phyloP scores from a whole-genome alignment of 2,888 invertebrate genomes.

The Cryptophagus acutangulus region DNA sequence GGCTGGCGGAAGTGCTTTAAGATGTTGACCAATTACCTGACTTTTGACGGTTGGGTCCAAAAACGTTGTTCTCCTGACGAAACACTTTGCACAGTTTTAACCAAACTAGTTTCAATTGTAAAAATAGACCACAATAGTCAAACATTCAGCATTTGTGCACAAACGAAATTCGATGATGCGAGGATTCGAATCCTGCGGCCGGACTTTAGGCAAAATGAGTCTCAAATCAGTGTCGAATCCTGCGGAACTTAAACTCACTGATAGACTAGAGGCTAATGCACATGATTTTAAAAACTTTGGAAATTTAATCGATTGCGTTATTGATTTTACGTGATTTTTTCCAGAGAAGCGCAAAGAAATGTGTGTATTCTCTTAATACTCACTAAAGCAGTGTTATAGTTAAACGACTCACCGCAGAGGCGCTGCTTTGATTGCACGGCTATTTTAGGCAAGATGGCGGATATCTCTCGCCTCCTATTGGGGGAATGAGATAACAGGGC shows the following conservation, averaged over 20 bases:
- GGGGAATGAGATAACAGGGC: constrained; percentile 30
- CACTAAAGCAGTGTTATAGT: constrained; percentile 39
- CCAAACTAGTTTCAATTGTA: constrained; percentile 12
- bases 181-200: too few species aligned
- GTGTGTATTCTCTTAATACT: constrained; percentile 38
- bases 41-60: constrained; percentile 24
- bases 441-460: constrained; percentile 42
- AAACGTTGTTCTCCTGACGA: constrained; percentile 22
- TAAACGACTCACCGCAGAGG: constrained; percentile 35
- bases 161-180: neutral
- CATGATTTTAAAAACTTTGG: constrained; percentile 17
- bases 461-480: constrained; percentile 31
- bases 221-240: too few species aligned
- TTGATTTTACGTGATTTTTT: constrained; percentile 42
- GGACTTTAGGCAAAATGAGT: too few species aligned
- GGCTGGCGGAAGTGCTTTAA: too few species aligned
- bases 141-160: constrained; percentile 2
- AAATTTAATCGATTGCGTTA: constrained; percentile 33
- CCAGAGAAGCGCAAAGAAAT: constrained; percentile 36
- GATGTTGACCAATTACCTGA: constrained; percentile 19
- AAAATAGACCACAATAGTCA: constrained; percentile 10
- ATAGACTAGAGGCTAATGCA: constrained; percentile 23
- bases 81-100: constrained; percentile 28
- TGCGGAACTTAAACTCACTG: constrained; percentile 10
- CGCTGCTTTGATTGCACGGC: constrained; percentile 36